Conservation (phyloP, 2,113 vertebrate genomes). For the Casuarius casuarius region DNA sequence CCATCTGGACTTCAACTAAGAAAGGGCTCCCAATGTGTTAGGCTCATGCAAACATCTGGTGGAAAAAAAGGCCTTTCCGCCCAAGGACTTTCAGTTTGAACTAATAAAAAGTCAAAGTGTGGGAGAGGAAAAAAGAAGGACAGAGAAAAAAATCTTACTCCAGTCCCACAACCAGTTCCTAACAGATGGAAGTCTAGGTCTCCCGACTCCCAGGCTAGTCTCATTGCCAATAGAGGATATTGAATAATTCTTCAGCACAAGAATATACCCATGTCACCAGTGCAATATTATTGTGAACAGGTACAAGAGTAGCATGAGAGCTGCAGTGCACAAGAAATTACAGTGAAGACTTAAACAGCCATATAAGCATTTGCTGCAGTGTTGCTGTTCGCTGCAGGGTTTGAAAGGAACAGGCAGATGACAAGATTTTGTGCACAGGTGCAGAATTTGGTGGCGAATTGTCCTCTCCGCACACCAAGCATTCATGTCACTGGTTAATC, state of each 20-base stretch:
- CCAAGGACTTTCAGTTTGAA: slow-evolving; percentile 12
- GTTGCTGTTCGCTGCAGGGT: background rate
- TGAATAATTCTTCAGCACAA: background rate
- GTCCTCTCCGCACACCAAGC: background rate
- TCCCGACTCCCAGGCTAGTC: background rate
- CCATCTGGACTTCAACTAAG: slow-evolving; percentile 37
- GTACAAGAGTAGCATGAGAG: background rate
- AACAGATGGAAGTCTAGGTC: slow-evolving; percentile 11
- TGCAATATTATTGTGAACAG: background rate
- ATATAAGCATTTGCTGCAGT: background rate
- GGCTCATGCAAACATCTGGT: slow-evolving; percentile 56
- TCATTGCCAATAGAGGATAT: background rate
- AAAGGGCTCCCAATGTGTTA: slow-evolving; percentile 29
- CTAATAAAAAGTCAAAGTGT: slow-evolving; percentile 26
- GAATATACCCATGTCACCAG: background rate
- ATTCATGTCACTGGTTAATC: background rate
- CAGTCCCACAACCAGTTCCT: background rate
- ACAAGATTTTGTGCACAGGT: fast-evolving
- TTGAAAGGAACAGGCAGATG: background rate
- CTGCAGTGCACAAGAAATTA: fast-evolving
- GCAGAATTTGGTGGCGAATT: background rate
- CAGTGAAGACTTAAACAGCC: background rate
- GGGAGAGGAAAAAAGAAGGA: background rate
- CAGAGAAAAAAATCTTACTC: background rate
- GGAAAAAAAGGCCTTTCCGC: background rate